Evolutionary conservation across 1,140 invertebrate genomes (phyloP).

Genomic region (Lordiphosa mommai): DNA sequence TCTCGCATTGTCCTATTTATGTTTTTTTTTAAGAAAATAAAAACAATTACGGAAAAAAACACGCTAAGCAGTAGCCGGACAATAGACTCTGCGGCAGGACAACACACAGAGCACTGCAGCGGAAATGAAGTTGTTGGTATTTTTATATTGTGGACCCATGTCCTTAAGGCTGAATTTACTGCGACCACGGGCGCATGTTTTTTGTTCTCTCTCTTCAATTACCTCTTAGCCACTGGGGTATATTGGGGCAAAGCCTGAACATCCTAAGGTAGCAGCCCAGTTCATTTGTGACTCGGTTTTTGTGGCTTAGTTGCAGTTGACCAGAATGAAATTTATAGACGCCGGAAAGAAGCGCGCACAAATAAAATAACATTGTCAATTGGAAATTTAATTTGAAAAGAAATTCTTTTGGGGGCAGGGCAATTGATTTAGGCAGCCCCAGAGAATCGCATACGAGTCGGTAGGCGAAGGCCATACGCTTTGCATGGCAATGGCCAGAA

Average conservation of each 20-base stretch:
- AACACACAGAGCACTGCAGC: constrained; percentile 14
- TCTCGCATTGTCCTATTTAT: constrained; percentile 6
- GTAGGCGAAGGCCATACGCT: constrained; percentile 7
- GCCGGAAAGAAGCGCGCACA: constrained; percentile 48
- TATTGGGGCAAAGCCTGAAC: not conserved
- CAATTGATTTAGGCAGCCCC: constrained; percentile 50
- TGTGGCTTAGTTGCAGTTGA: constrained; percentile 9
- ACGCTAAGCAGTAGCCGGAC: constrained; percentile 38
- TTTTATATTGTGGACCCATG: constrained; percentile 27
- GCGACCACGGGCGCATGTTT: constrained; percentile 30
- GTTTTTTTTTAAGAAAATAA: constrained; percentile 37
- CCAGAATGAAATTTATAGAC: constrained; percentile 47
- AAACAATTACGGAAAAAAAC: constrained; percentile 49
- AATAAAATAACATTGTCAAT: constrained; percentile 69
- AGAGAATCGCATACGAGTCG: constrained; percentile 14
- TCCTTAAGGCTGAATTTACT: constrained; percentile 42
- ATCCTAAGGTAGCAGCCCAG: constrained; percentile 10
- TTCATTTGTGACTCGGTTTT: not conserved
- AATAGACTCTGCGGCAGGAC: constrained; percentile 25
- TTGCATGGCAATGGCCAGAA: constrained; percentile 33
- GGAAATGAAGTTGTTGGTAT: constrained; percentile 60
- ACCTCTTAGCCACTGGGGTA: constrained; percentile 11
- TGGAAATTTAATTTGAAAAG: constrained; percentile 55
- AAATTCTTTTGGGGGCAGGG: constrained; percentile 30
- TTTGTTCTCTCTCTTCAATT: constrained; percentile 1